Evolutionary conservation across 2,888 invertebrate species (phyloP), one percentile per base, ranked within the genome.

Genomic region (Heliconius charithonia): DNA sequence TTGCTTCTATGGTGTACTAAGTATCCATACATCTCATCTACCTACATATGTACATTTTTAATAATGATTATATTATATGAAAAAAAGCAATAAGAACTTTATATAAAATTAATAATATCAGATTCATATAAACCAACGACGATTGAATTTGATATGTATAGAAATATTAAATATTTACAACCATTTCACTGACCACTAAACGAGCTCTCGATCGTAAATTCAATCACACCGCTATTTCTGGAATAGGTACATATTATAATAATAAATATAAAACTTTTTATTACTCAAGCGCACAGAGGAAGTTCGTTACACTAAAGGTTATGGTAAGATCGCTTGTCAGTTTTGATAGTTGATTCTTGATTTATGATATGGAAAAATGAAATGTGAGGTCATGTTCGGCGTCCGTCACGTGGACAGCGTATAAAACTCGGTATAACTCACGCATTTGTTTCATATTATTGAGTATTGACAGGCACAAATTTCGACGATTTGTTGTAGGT

Each of bases 251-350:
- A 67, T 67, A 25, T 67, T 41, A 92, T 93, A 91, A 91, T 92
- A 91, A 91, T 92, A 93, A 91, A 91, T 92, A 93, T 92, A 93
- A 93, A 93, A 93, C 86, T 90, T 94, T 94, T 94, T 94, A 94
- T 92, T 90, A 87, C 91, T 89, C 86, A 87, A 87, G 86, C 91
- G 90, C 83, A 85, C 83, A 84, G 72, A 79, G 78, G 78, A 80
- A 81, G 74, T 77, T 81, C 79, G 66, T 81, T 78, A 80, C 87
- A 88, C 86, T 76, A 87, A 89, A 91, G 89, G 90, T 90, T 90
- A 90, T 86, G 86, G 86, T 87, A 86, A 89, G 89, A 91, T 88
- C 87, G 90, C 86, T 86, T 91, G 94, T 94, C 93, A 92, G 90
- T 90, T 90, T 87, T 89, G 92, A 93, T 93, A 89, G 92, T 87